Evolutionary conservation across 2,888 invertebrate species (phyloP).

Genomic region (Ophraella communa): DNA sequence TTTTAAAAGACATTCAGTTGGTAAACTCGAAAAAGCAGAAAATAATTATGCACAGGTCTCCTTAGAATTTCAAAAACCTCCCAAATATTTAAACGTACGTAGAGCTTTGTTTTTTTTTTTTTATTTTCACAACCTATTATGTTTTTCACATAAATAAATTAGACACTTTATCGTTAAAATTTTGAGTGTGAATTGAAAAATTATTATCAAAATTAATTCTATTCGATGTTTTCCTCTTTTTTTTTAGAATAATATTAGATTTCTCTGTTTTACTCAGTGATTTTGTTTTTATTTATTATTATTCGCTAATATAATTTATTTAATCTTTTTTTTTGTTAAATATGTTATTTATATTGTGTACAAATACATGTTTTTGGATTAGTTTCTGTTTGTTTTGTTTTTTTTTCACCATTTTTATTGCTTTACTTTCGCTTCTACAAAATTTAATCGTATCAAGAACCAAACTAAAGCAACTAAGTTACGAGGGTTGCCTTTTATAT

Average conservation of each 20-base stretch:
- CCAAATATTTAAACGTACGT: too few species aligned
- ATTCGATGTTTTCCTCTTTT: slow-evolving; percentile 22
- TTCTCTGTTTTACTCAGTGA: slow-evolving; percentile 33
- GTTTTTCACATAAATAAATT: too few species aligned
- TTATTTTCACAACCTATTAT: too few species aligned
- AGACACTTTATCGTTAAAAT: too few species aligned
- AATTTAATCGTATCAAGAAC: background rate
- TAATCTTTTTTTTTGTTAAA: slow-evolving; percentile 42
- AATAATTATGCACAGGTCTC: too few species aligned
- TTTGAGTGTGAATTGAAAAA: slow-evolving; percentile 7
- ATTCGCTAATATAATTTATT: slow-evolving; percentile 36
- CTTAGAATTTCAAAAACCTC: too few species aligned
- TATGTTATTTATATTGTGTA: slow-evolving; percentile 41
- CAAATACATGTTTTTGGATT: slow-evolving; percentile 44
- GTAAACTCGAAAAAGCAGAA: too few species aligned
- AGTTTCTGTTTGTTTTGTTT: slow-evolving; percentile 41
- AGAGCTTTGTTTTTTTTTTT: too few species aligned
- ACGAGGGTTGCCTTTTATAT: too few species aligned
- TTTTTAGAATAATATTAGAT: slow-evolving; percentile 28
- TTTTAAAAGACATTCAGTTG: too few species aligned
- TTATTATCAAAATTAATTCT: slow-evolving; percentile 32
- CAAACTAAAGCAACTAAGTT: too few species aligned
- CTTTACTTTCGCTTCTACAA: background rate
- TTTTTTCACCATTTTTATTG: slow-evolving; percentile 18
- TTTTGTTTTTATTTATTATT: slow-evolving; percentile 36